Conservation (phyloP, 1,140 invertebrate genomes). For the Tetramorium parvispinum region DNA sequence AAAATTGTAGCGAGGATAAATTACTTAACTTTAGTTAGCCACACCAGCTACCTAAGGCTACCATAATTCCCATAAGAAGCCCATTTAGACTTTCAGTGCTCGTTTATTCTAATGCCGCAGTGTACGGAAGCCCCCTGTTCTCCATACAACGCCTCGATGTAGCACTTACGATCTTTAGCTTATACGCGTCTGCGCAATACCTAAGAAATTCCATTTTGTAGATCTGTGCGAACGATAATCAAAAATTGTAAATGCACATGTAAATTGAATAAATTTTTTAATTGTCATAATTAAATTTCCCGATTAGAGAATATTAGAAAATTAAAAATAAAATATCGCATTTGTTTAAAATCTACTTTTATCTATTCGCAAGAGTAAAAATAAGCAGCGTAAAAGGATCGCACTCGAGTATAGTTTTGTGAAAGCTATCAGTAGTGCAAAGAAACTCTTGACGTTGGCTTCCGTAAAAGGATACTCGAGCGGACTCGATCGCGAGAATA, state of each 20-base stretch:
- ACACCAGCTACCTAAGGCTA: conserved; percentile 35
- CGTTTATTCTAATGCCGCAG: conserved; percentile 57
- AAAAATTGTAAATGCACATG: neutral
- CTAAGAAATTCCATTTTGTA: conserved; percentile 39
- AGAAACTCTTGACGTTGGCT: neutral
- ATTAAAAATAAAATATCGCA: neutral
- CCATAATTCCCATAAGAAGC: conserved; percentile 67
- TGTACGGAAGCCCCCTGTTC: neutral
- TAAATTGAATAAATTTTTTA: neutral
- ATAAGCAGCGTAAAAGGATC: conserved; percentile 2
- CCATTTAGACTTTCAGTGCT: conserved; percentile 65
- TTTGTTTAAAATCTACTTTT: conserved; percentile 6
- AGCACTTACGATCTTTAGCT: conserved; percentile 5
- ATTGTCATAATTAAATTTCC: neutral
- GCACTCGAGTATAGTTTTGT: conserved; percentile 4
- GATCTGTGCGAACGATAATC: conserved; percentile 43
- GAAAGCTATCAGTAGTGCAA: conserved; percentile 13
- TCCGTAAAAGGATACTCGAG: conserved; percentile 8
- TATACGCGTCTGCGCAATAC: neutral
- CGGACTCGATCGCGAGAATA: conserved; percentile 34
- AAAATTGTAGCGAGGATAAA: conserved; percentile 61
- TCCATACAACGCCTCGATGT: conserved; percentile 17
- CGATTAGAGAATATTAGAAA: neutral
- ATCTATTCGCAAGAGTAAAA: neutral
- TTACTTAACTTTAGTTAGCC: conserved; percentile 59